phyloP scores from a whole-genome alignment of 1,140 invertebrate species.

The Papilio aristodemus region DNA sequence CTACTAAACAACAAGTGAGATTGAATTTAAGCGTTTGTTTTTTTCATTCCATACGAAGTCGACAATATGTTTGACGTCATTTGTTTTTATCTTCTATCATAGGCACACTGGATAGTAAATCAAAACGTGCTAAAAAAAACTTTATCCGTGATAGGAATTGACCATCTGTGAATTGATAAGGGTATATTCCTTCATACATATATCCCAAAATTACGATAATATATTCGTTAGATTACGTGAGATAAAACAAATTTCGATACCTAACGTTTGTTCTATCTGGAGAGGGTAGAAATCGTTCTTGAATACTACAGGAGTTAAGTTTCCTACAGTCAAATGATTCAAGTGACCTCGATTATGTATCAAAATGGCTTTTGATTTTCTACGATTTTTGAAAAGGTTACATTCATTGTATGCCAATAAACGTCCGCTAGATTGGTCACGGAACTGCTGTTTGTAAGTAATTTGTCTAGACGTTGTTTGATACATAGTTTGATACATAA shows the following conservation, averaged over 20 bases:
- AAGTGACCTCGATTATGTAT: neutral
- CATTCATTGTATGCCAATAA: conserved; percentile 29
- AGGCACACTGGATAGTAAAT: neutral
- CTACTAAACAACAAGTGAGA: too few relatives aligned
- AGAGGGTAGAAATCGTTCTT: too few relatives aligned
- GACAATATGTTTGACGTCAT: too few relatives aligned
- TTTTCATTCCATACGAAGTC: too few relatives aligned
- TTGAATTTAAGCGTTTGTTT: neutral
- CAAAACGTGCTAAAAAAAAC: neutral
- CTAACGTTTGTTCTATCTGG: too few relatives aligned
- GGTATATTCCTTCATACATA: neutral
- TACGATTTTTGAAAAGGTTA: neutral
- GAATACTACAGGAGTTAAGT: too few relatives aligned
- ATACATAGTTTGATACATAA: neutral
- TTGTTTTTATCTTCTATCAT: too few relatives aligned
- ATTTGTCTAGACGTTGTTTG: neutral
- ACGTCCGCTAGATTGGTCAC: neutral
- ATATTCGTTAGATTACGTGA: neutral
- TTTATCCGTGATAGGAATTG: neutral
- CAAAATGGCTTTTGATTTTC: neutral
- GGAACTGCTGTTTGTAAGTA: conserved; percentile 11
- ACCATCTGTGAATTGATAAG: conserved; percentile 6
- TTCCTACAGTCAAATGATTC: too few relatives aligned
- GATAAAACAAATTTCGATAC: too few relatives aligned
- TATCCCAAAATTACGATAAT: conserved; percentile 2